Evolutionary conservation across 2,797 vertebrate species (phyloP).

Genomic region (Microchirus variegatus): DNA sequence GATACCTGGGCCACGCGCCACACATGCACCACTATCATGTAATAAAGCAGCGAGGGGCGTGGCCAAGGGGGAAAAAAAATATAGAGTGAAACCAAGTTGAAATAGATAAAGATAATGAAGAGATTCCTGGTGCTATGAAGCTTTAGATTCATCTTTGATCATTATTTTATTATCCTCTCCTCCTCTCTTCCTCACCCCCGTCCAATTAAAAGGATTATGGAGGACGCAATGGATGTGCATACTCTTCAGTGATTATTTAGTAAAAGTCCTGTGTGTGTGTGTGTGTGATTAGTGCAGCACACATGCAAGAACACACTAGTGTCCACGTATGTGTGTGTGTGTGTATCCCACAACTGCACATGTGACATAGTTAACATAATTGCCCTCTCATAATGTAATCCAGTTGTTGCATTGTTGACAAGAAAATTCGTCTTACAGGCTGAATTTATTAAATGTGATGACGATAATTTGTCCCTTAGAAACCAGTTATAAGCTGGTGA

Average conservation of each 20-base stretch:
- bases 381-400: not conserved
- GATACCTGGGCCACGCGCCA: constrained; percentile 29
- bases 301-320: not conserved
- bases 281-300: not conserved
- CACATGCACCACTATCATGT: constrained; percentile 12
- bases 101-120: not conserved
- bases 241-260: not conserved
- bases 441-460: not conserved
- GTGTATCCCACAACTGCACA: not conserved
- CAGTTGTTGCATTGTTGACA: not conserved
- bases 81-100: not conserved
- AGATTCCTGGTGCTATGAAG: not conserved
- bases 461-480: not conserved
- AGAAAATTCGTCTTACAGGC: not conserved
- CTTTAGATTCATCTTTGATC: not conserved
- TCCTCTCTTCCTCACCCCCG: no score
- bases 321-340: not conserved
- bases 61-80: not conserved
- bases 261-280: not conserved
- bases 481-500: not conserved
- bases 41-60: constrained; percentile 4
- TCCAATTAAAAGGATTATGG: not conserved
- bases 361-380: not conserved
- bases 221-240: not conserved
- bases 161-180: not conserved